Conservation (phyloP, 2,888 invertebrate genomes). For the Tethea ocularis region DNA sequence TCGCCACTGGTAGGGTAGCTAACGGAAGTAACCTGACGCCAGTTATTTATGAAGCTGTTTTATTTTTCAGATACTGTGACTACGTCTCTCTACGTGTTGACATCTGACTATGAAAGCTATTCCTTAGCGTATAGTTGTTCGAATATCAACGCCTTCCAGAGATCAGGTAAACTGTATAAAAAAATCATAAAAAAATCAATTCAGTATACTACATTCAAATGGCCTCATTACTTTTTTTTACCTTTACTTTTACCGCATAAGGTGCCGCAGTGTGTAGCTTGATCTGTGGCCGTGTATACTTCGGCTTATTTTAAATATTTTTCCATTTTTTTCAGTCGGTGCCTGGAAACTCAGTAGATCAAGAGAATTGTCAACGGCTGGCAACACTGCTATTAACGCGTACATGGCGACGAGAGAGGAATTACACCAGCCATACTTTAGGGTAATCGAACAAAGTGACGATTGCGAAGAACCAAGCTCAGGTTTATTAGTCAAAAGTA, state of each 20-base stretch:
- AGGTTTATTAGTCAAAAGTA: conserved; percentile 56
- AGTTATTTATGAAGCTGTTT: neutral
- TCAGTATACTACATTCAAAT: too few species aligned
- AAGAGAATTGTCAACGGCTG: conserved; percentile 39
- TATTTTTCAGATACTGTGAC: conserved; percentile 46
- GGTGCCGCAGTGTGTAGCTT: too few species aligned
- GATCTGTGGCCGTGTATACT: too few species aligned
- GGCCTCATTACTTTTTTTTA: too few species aligned
- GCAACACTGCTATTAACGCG: conserved; percentile 39
- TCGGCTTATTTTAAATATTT: conserved; percentile 1
- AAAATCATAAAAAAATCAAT: too few species aligned
- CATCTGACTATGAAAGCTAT: conserved; percentile 85
- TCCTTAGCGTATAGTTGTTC: conserved; percentile 86
- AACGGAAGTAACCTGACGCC: too few species aligned
- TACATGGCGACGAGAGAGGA: conserved; percentile 49
- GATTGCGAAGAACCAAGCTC: conserved; percentile 66
- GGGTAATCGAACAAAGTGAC: conserved; percentile 47
- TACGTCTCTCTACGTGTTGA: conserved; percentile 78
- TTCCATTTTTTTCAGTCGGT: conserved; percentile 51
- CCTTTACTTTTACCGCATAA: too few species aligned
- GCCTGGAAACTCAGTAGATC: conserved; percentile 69
- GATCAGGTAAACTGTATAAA: conserved; percentile 59
- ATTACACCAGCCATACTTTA: conserved; percentile 60
- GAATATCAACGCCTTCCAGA: conserved; percentile 50
- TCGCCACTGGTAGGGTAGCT: too few species aligned